Evolutionary conservation across 2,113 vertebrate genomes (phyloP).

Genomic region (Prionailurus viverrinus): DNA sequence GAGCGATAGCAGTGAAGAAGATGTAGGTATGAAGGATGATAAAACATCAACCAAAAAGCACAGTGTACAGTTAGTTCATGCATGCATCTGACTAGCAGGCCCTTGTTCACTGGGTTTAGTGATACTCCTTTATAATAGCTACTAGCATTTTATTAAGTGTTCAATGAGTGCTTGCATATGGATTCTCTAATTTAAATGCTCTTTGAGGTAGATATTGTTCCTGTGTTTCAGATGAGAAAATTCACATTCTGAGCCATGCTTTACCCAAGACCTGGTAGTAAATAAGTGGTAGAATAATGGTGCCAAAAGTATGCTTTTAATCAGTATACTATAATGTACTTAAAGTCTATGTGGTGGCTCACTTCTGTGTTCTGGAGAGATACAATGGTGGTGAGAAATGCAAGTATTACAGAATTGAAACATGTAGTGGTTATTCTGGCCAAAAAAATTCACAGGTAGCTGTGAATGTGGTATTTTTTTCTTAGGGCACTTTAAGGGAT

Average conservation of each 20-base stretch:
- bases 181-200: not conserved
- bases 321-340: conserved; percentile 1
- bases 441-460: not conserved
- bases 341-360: not conserved
- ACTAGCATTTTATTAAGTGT: conserved; percentile 16
- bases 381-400: conserved; percentile 11
- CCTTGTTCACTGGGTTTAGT: conserved; percentile 10
- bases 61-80: not conserved
- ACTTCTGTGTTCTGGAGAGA: not conserved
- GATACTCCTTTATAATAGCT: conserved; percentile 21
- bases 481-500: not conserved
- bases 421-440: not conserved
- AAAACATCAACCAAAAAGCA: not conserved
- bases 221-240: conserved; percentile 5
- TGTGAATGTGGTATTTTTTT: conserved; percentile 50
- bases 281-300: conserved; percentile 38
- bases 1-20: not conserved
- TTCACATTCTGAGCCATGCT: not conserved
- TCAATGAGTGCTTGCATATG: not conserved
- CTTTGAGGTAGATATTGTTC: not conserved
- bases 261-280: not conserved
- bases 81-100: not conserved
- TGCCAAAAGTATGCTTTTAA: not conserved
- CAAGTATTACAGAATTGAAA: conserved; percentile 4
- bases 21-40: not conserved